Percentiles rank a stretch among this genome's conserved stretches.
Evolutionary conservation across 1,140 invertebrate genomes (phyloP).

Genomic region (Thaumetopoea pityocampa): DNA sequence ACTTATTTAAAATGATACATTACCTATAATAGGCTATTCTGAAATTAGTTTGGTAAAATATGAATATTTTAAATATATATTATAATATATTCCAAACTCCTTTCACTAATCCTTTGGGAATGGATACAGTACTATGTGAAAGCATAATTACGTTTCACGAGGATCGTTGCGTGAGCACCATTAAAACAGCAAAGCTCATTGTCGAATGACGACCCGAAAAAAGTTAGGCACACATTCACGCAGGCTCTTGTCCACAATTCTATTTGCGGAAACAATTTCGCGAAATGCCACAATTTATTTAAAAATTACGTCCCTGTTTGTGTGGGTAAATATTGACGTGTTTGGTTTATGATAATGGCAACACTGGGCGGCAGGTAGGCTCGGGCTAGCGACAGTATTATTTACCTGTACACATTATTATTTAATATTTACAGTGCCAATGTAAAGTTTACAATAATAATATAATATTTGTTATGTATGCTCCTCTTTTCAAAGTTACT

Average conservation of each 20-base stretch:
- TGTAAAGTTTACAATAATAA: slow-evolving; percentile 73
- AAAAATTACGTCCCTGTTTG: slow-evolving; percentile 75
- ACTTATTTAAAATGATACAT: too few relatives aligned
- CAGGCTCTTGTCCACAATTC: slow-evolving; percentile 56
- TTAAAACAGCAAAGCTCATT: slow-evolving; percentile 37
- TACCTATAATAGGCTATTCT: too few relatives aligned
- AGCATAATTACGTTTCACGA: slow-evolving; percentile 8
- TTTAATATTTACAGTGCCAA: slow-evolving; percentile 71
- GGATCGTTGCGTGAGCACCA: slow-evolving; percentile 16
- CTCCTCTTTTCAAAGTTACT: slow-evolving; percentile 67
- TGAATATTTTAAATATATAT: slow-evolving; percentile 2
- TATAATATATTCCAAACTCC: not conserved
- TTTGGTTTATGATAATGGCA: slow-evolving; percentile 75
- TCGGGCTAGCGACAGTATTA: slow-evolving; percentile 66
- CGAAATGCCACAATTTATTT: slow-evolving; percentile 75
- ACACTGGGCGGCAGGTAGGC: slow-evolving; percentile 66
- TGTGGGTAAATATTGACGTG: slow-evolving; percentile 72
- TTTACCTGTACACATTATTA: slow-evolving; percentile 69
- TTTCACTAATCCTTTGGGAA: not conserved
- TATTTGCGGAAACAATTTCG: slow-evolving; percentile 74
- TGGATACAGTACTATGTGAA: not conserved
- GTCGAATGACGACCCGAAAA: slow-evolving; percentile 46
- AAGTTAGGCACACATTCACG: slow-evolving; percentile 54
- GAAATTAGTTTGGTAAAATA: too few relatives aligned
- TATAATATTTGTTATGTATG: slow-evolving; percentile 73